Evolutionary conservation across 2,888 invertebrate genomes (phyloP), one percentile per base, ranked within the genome.

Genomic region (Dasypolia templi): DNA sequence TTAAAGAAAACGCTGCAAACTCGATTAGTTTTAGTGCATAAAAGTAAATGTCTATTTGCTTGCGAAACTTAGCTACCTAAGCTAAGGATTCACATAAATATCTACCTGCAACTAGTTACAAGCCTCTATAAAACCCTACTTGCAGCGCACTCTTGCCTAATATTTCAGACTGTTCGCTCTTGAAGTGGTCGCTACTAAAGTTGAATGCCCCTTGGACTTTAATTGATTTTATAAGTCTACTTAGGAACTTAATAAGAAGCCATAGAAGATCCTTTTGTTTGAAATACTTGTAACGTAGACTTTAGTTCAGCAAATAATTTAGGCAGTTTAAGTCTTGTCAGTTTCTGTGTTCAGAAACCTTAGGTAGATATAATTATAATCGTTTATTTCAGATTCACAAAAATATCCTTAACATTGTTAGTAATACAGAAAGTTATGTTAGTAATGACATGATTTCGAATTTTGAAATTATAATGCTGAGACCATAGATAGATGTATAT

Each of bases 211-310:
- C 72, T 81, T 59, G 59, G 44, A 58, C 72, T 81, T 65, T 82
- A 85, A 86, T 85, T 85, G 86, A 85, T 82, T 86, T 85, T 86
- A 78, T 84, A 86, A 86, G 84, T 82, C 84, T 81, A 79, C 85
- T 77, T 82, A 64, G 58, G 11, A 71, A 82, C 86, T 62, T 75
- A 82, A 82, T 86, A 82, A 86, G 86, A 86, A 86, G 79, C 86
- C 86, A 12, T 42, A 62, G 64, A 82, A 86, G 68, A 75, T 61
- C 44, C 67, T 76, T 76, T 78, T 71, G 73, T 80, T 78, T 35
- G 39, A 35, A 69, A 62, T 63, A 42, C 64, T 70, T 76, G 68
- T 70, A 71, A 70, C 62, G 66, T 63, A 65, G 65, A 62, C 39
- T 75, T 69, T 42, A 58, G 59, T 63, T 73, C 29, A 58, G 49